Percentiles rank a stretch among this genome's conserved stretches.
phyloP scores from a whole-genome alignment of 2,888 invertebrate genomes.

The Torymus texanus region DNA sequence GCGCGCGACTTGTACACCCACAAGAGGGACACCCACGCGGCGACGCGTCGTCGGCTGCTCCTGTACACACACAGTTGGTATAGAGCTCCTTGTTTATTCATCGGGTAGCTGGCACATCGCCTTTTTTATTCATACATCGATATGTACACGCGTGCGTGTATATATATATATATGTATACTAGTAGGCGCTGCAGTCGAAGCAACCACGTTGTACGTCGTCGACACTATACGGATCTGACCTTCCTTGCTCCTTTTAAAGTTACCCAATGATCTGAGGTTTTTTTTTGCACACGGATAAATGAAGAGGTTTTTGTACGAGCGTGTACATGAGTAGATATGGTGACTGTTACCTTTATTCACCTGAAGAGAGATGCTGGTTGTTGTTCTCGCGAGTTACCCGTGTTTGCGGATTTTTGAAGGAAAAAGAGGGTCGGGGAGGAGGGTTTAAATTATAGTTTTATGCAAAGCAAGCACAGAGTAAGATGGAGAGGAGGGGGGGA shows the following conservation, averaged over 20 bases:
- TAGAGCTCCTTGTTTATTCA: slow-evolving; percentile 51
- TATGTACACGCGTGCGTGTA: slow-evolving; percentile 2
- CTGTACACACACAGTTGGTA: not conserved
- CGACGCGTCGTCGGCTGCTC: too few species aligned
- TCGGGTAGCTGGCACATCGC: slow-evolving; percentile 32
- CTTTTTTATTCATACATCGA: slow-evolving; percentile 47
- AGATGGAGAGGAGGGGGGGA: too few species aligned
- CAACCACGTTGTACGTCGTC: not conserved
- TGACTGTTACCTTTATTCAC: slow-evolving; percentile 12
- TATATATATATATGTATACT: too few species aligned
- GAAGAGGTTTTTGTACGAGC: not conserved
- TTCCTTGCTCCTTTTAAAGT: slow-evolving; percentile 40
- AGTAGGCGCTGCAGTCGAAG: not conserved
- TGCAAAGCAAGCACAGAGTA: slow-evolving; percentile 32
- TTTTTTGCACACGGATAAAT: not conserved
- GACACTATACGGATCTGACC: not conserved
- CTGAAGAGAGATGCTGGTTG: not conserved
- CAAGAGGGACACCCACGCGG: slow-evolving; percentile 25
- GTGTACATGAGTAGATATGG: not conserved
- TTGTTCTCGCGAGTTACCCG: slow-evolving; percentile 16
- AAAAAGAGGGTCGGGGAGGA: not conserved
- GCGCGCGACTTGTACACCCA: not conserved
- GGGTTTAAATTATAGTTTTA: slow-evolving; percentile 37
- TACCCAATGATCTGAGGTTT: not conserved
- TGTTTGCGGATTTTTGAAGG: slow-evolving; percentile 17